Percentiles rank a stretch among this genome's conserved stretches.
These are phyloP conservation scores for Choloepus hoffmanni DNA, from an alignment of 2,113 vertebrate species.

Conservation along the genomic window DNA sequence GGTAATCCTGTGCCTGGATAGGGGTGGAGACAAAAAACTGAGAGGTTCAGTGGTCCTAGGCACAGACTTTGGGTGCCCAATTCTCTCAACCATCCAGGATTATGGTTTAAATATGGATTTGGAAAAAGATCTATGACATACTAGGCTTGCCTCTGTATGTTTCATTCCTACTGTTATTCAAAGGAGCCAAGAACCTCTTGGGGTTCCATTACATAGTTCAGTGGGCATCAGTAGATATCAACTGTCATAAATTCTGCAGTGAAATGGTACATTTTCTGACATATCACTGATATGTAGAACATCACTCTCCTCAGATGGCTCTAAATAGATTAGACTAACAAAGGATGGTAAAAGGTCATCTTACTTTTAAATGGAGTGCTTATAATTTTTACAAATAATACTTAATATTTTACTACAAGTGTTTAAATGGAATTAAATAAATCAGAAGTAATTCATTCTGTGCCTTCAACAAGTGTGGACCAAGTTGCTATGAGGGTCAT, in stretches of 20 bases:
- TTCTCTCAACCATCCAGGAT: neutral
- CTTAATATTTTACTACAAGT: neutral
- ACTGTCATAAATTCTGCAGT: neutral
- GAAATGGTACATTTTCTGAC: neutral
- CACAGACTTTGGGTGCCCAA: neutral
- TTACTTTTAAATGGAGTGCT: neutral
- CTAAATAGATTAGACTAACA: neutral
- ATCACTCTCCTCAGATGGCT: neutral
- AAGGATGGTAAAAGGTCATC: neutral
- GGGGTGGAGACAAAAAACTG: fast-evolving
- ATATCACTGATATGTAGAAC: neutral
- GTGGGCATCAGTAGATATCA: neutral
- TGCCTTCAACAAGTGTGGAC: neutral
- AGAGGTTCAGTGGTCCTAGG: neutral
- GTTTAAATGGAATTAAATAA: neutral
- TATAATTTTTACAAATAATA: neutral
- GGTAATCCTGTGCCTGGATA: neutral
- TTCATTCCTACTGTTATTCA: neutral
- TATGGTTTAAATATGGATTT: neutral
- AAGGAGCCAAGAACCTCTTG: neutral
- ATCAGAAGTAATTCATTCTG: neutral
- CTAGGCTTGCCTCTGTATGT: neutral
- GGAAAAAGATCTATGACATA: neutral
- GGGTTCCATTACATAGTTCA: neutral
- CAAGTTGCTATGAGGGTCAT: no score